Base-by-base conservation (phyloP, 2,797 vertebrate species). In the Echiichthys vipera region DNA sequence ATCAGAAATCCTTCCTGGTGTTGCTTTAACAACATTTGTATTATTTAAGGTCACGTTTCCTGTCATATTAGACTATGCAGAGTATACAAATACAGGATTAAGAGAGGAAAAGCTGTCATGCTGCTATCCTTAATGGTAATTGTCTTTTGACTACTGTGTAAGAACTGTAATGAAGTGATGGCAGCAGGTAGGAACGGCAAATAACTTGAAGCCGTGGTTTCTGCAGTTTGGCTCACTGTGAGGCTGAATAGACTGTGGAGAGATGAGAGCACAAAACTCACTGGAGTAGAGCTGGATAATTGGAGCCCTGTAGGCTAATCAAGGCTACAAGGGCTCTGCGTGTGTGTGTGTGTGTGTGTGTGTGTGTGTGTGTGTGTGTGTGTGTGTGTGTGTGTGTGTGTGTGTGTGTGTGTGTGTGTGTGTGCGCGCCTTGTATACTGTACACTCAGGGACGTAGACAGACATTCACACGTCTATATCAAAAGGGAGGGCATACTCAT, bases 221-320 rank as follows among this genome's bases (percentile, higher is more conserved):
- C 57, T 81, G 72, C 67, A 68, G 71, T 20, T 30, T 14, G 59
- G n/a, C 73, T 83, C 59, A 5, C 68, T 71, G 80, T 63, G 78
- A 64, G 10, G 71, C 42, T 67, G 36, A 67, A 75, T 24, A 49
- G 45, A 71, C 68, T 70, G 56, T 63, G 29, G 78, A 83, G 71
- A 77, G 61, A 78, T 13, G 66, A 71, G 58, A 77, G 72, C 49
- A 29, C 42, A n/a, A 72, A 85, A 81, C 66, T 80, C 74, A 39
- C 47, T 79, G 78, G 76, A 83, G 83, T 65, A 87, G 64, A 88
- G 76, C 74, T 62, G 57, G 70, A 84, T 91, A 91, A 91, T 88
- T 89, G 82, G 80, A 72, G 75, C 81, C 65, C 74, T 74, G 65
- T 72, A 67, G 74, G 75, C 72, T 85, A 71, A 74, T 83, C 53